Base-by-base conservation (phyloP, 2,888 invertebrate genomes). In the Dromius quadrimaculatus region DNA sequence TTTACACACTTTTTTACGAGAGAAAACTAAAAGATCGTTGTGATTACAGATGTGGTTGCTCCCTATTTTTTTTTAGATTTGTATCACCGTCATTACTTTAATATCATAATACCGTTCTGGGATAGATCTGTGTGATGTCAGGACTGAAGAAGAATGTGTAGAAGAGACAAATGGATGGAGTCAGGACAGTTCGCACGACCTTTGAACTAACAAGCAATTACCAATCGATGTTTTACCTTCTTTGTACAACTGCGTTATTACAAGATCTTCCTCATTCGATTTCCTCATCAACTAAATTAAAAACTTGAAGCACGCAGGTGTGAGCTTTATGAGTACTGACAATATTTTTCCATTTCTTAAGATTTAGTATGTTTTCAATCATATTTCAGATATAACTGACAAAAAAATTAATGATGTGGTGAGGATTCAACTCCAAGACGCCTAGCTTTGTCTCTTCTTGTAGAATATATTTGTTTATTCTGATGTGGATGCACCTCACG, bases 161-260 rank as follows among this genome's bases (percentile, higher is more conserved):
- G 75, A 76, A 77, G 81, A 81, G 81, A 82, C 81, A 81, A 82
- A 82, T 81, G 81, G 81, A 79, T 75, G 75, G 73, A 75, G 80
- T 75, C 81, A 78, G 80, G 81, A 82, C 81, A 81, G 79, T 81
- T 81, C 81, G 78, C 81, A 81, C 81, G 81, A 81, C 81, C 81
- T 78, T 71, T 79, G 79, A 81, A 80, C 79, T 75, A 74, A 74
- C 76, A 79, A 81, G 81, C 80, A 79, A 79, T 80, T 78, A 77
- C 80, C 79, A 81, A 81, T 81, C 78, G 79, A 73, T 74, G 78
- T 79, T 80, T 81, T 80, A 79, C 78, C 74, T 74, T 71, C 72
- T 70, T 54, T 54, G 71, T 73, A 71, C 63, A 65, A 70, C 64
- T 64, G 57, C 63, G 54, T 28, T 23, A 11, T 13, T 54, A 54